These are phyloP conservation scores for Tetranychus truncatus DNA, from an alignment of 2,888 invertebrate species.

Conservation along the genomic window DNA sequence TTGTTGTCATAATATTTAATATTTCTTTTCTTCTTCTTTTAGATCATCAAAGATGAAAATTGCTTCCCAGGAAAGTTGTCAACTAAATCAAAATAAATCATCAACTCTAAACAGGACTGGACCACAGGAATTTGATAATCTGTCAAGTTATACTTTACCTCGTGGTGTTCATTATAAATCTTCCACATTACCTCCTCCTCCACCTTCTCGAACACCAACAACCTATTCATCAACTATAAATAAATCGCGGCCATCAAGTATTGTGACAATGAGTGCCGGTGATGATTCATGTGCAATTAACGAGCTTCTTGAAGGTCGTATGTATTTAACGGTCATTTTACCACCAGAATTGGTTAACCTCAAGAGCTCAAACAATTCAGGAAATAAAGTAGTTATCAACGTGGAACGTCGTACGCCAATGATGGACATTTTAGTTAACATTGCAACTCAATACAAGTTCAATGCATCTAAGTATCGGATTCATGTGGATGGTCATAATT, in stretches of 20 bases:
- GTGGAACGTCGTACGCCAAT: slow-evolving; percentile 46
- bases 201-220: not conserved
- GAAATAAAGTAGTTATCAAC: slow-evolving; percentile 12
- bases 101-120: not conserved
- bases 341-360: slow-evolving; percentile 34
- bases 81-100: not conserved
- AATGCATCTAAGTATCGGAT: slow-evolving; percentile 31
- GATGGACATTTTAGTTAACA: slow-evolving; percentile 55
- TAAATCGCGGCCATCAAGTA: not conserved
- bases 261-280: not conserved
- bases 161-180: not conserved
- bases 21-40: not conserved
- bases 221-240: not conserved
- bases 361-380: not conserved
- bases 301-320: slow-evolving; percentile 49
- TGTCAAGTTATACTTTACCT: not conserved
- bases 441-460: slow-evolving; percentile 45
- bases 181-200: not conserved
- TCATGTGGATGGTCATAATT: slow-evolving; percentile 48
- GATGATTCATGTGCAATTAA: slow-evolving; percentile 27
- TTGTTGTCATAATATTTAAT: not conserved
- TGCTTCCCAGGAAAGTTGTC: not conserved
- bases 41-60: not conserved
- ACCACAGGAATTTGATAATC: not conserved
- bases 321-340: slow-evolving; percentile 47